Conservation (phyloP, 1,140 invertebrate species). For the Megalonaias nervosa region DNA sequence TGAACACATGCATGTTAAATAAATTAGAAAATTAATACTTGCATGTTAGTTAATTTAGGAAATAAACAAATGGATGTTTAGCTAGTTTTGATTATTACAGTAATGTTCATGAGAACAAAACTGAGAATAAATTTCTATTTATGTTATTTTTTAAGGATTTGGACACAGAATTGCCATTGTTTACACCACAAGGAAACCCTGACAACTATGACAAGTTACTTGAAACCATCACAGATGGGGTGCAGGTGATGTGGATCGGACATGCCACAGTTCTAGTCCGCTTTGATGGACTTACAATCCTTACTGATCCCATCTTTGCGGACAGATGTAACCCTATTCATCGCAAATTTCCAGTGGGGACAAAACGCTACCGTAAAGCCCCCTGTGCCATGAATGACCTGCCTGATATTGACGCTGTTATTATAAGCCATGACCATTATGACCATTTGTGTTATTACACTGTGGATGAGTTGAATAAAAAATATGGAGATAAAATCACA, state of each 20-base stretch:
- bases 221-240: constrained; percentile 27
- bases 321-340: constrained; percentile 47
- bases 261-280: constrained; percentile 72
- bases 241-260: constrained; percentile 69
- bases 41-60: no score
- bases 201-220: constrained; percentile 36
- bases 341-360: constrained; percentile 51
- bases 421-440: constrained; percentile 76
- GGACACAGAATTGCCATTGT: constrained; percentile 44
- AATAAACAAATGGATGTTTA: no score
- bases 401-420: constrained; percentile 72
- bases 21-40: no score
- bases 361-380: constrained; percentile 69
- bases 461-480: constrained; percentile 61
- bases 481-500: constrained; percentile 46
- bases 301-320: constrained; percentile 72
- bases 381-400: constrained; percentile 72
- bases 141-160: constrained; percentile 33
- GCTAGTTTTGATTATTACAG: no score
- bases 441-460: constrained; percentile 73
- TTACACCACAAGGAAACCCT: constrained; percentile 18
- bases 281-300: constrained; percentile 68
- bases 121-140: no score
- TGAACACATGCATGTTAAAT: no score
- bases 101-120: no score